Conservation (phyloP, 92 coral and sea anemone genomes). For the Blastomussa wellsi region DNA sequence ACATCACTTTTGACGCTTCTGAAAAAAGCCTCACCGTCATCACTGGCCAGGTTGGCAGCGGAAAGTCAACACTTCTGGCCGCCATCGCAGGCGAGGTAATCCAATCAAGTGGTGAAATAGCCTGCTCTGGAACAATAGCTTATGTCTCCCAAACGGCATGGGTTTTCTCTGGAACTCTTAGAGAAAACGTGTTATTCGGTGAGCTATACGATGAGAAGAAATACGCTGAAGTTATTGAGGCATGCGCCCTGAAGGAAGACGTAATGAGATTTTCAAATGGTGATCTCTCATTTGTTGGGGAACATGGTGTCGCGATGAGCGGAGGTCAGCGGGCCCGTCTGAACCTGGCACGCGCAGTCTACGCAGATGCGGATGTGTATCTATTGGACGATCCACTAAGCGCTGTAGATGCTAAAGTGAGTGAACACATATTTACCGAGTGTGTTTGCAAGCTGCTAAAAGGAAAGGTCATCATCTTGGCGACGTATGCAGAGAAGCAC, state of each 20-base stretch:
- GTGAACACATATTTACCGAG: conserved; percentile 21
- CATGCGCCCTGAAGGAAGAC: conserved; percentile 25
- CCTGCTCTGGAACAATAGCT: conserved; percentile 4
- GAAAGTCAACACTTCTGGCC: conserved; percentile 37
- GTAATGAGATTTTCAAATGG: conserved; percentile 24
- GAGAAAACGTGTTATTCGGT: conserved; percentile 36
- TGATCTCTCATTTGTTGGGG: conserved; percentile 25
- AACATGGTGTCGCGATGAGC: conserved; percentile 22
- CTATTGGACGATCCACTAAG: conserved; percentile 32
- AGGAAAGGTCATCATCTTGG: conserved; percentile 5
- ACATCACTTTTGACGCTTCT: neutral
- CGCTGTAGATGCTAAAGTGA: conserved; percentile 24
- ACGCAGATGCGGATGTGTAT: conserved; percentile 34
- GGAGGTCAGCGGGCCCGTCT: conserved; percentile 41
- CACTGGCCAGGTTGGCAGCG: conserved; percentile 30
- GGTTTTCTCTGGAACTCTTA: conserved; percentile 31
- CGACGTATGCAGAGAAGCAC: conserved; percentile 23
- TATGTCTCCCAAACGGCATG: conserved; percentile 24
- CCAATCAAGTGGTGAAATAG: conserved; percentile 6
- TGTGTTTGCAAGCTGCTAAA: conserved; percentile 32
- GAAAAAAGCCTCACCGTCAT: conserved; percentile 10
- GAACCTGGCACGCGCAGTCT: conserved; percentile 38
- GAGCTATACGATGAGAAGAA: conserved; percentile 19
- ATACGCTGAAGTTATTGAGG: conserved; percentile 18
- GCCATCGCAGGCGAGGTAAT: conserved; percentile 25